Evolutionary conservation across 53 echinoderm and acorn worm species (phyloP).

Genomic region (Holothuria scabra): DNA sequence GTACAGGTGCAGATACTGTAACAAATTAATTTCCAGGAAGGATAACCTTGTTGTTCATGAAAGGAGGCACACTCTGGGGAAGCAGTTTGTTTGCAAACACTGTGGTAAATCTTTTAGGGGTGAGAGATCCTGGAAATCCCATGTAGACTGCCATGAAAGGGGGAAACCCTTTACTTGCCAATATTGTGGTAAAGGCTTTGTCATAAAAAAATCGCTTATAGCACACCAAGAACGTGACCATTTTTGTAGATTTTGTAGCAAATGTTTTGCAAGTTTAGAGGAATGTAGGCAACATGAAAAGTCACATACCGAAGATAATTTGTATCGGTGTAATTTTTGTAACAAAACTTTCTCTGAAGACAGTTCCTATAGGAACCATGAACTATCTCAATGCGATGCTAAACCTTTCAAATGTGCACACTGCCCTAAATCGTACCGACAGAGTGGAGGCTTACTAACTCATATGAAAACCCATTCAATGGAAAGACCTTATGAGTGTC

Average conservation of each 20-base stretch:
- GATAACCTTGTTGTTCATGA: neutral
- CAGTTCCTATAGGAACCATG: conserved; percentile 34
- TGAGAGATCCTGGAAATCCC: neutral
- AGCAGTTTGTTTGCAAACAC: neutral
- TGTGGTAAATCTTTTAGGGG: neutral
- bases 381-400: neutral
- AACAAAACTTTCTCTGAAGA: conserved; percentile 27
- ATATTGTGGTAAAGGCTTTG: neutral
- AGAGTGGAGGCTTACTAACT: too few relatives aligned
- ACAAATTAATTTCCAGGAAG: neutral
- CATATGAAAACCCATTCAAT: neutral
- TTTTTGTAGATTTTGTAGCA: conserved; percentile 10
- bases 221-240: neutral
- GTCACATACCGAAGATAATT: neutral
- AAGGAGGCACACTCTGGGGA: neutral
- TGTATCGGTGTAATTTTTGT: neutral
- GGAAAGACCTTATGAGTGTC: conserved; percentile 48
- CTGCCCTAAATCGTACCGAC: conserved; percentile 31
- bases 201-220: neutral
- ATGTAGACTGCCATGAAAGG: neutral
- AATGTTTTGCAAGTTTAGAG: neutral
- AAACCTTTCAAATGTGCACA: conserved; percentile 15
- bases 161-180: neutral
- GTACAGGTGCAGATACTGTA: neutral
- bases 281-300: neutral